A percentile compares a stretch with the other conserved stretches of the same genome.
These are phyloP conservation scores for Piprites chloris DNA, from an alignment of 2,113 vertebrate genomes.

Conservation along the genomic window DNA sequence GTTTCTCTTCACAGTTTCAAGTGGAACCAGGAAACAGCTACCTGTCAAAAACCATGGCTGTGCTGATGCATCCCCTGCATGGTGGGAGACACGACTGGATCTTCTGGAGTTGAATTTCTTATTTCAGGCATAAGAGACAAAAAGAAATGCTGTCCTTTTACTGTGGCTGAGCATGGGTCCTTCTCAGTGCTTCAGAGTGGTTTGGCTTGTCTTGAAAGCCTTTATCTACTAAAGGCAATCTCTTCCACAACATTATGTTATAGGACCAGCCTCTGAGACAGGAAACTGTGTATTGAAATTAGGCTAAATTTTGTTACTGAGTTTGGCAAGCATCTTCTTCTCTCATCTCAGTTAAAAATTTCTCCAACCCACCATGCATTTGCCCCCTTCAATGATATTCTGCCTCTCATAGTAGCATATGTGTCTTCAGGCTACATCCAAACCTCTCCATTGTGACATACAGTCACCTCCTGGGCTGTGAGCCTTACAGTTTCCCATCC, in stretches of 20 bases:
- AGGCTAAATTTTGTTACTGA: neutral
- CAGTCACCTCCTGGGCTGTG: neutral
- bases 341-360: neutral
- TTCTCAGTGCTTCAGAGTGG: neutral
- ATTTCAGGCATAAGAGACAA: neutral
- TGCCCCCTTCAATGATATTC: neutral
- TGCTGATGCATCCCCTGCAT: fast-evolving
- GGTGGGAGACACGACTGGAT: neutral
- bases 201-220: neutral
- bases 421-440: neutral
- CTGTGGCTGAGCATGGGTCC: fast-evolving
- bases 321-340: neutral
- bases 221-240: neutral
- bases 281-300: neutral
- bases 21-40: neutral
- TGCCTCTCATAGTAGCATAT: neutral
- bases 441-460: fast-evolving
- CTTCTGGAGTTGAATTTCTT: neutral
- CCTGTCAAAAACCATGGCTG: neutral
- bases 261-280: neutral
- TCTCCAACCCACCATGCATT: neutral
- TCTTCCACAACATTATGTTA: neutral
- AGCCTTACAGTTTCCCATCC: neutral
- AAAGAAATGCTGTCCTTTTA: neutral
- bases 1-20: too few relatives aligned